Evolutionary conservation across 2,797 vertebrate species (phyloP).

Genomic region (Bucorvus abyssinicus): DNA sequence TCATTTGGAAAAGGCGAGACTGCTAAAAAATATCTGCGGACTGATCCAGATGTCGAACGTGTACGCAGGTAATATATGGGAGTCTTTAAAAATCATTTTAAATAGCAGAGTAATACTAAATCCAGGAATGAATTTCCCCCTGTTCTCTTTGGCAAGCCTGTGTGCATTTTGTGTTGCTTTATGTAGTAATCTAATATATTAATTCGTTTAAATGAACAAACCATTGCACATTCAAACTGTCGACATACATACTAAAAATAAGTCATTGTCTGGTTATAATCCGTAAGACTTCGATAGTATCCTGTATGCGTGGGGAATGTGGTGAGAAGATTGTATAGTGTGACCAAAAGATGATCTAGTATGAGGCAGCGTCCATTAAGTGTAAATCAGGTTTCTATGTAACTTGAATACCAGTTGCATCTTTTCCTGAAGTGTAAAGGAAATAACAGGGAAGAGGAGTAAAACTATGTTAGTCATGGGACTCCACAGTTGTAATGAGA

Average conservation of each 20-base stretch:
- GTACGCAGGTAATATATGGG: slow-evolving; percentile 78
- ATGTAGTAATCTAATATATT: not conserved
- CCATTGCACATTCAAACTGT: not conserved
- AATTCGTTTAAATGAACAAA: not conserved
- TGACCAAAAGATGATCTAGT: not conserved
- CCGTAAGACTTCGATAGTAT: not conserved
- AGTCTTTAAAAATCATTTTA: not conserved
- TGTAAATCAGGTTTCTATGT: not conserved
- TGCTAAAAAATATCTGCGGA: slow-evolving; percentile 78
- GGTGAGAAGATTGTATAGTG: not conserved
- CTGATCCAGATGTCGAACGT: slow-evolving; percentile 84
- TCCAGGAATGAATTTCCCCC: not conserved
- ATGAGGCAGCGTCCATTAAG: not conserved
- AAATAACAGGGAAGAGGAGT: not conserved
- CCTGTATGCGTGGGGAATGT: not conserved
- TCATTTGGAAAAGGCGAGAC: slow-evolving; percentile 62
- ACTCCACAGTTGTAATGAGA: not conserved
- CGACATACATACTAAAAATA: not conserved
- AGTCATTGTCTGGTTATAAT: not conserved
- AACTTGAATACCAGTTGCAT: not conserved
- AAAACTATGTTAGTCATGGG: not conserved
- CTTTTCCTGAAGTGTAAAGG: not conserved
- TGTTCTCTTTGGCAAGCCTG: accelerated
- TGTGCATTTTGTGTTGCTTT: not conserved
- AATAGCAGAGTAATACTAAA: not conserved